Evolutionary conservation across 1,140 invertebrate species (phyloP), one percentile per base, ranked within the genome.

Genomic region (Zaprionus lachaisei): DNA sequence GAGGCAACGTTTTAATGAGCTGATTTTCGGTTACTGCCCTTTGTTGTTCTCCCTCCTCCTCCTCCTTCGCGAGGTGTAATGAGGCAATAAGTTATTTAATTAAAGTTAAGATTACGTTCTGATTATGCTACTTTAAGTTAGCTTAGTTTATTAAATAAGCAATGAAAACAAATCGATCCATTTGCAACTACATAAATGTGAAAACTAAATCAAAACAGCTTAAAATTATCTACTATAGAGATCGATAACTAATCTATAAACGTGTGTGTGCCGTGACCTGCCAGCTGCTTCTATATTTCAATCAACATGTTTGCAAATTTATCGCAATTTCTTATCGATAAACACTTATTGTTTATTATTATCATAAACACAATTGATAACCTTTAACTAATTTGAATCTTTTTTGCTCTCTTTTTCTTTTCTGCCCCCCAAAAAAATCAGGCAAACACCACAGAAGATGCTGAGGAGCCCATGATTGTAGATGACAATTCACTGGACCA

Each of bases 401-500:
- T 65, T 6, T n/a, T 37, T 22, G 55, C 26, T 73, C 57, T 56
- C 38, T 5, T 37, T 22, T 15, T 51, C 20, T 20, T 12, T 34
- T 9, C 28, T 22, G 5, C 26, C 49, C 28, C 49, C 66, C 22
- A 5, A n/a, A 58, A 58, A 58, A 34, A 12, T 20, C 31, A 58
- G 56, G 56, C 7, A 1, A 37, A 20, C 20, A 47, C 24, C 5
- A 47, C 41, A 82, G 81, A 68, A 22, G 57, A 60, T n/a, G 38
- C 37, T 4, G 51, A 51, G 7, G 76, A 81, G 24, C 58, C 76
- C 2, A 82, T 92, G 86, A 60, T 76, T 4, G 72, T 86, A 37
- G 84, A 91, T 37, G 91, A 92, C 57, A 76, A 60, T 57, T 79
- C 80, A 14, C 49, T 83, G 71, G 81, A 77, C 6, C 77, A 79